phyloP scores from a whole-genome alignment of 2,888 invertebrate genomes.

The Aproaerema taeniolella region DNA sequence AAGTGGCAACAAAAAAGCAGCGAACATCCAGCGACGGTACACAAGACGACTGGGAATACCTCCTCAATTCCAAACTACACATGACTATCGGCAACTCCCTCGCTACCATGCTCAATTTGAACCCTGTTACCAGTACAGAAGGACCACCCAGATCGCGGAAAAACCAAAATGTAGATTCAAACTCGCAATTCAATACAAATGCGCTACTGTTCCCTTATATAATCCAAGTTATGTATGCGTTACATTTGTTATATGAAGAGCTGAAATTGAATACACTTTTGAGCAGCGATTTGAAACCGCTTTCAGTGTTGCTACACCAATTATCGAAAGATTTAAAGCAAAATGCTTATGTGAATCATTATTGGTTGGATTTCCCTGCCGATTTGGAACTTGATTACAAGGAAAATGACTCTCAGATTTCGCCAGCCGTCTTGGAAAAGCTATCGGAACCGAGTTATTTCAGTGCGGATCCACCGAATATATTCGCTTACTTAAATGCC shows the following conservation, averaged over 20 bases:
- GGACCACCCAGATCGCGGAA: conserved; percentile 16
- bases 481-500: conserved; percentile 83
- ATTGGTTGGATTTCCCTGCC: conserved; percentile 90
- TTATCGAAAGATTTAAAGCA: conserved; percentile 86
- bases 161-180: conserved; percentile 35
- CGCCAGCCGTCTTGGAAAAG: conserved; percentile 74
- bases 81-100: conserved; percentile 61
- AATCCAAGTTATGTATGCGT: conserved; percentile 84
- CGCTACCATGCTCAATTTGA: conserved; percentile 58
- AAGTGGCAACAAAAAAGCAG: conserved; percentile 85
- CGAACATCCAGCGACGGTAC: conserved; percentile 87
- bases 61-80: conserved; percentile 79
- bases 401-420: conserved; percentile 68
- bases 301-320: conserved; percentile 85
- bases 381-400: conserved; percentile 64
- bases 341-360: conserved; percentile 84
- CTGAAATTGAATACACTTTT: conserved; percentile 87
- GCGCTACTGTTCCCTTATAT: conserved; percentile 85
- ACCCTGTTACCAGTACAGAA: conserved; percentile 21
- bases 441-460: conserved; percentile 80
- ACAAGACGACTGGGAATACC: conserved; percentile 89
- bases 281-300: conserved; percentile 80
- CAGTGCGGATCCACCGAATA: conserved; percentile 79
- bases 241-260: conserved; percentile 95
- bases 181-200: conserved; percentile 76